These are phyloP conservation scores for Phasianus colchicus DNA, from an alignment of 2,113 vertebrate genomes.

Conservation along the genomic window DNA sequence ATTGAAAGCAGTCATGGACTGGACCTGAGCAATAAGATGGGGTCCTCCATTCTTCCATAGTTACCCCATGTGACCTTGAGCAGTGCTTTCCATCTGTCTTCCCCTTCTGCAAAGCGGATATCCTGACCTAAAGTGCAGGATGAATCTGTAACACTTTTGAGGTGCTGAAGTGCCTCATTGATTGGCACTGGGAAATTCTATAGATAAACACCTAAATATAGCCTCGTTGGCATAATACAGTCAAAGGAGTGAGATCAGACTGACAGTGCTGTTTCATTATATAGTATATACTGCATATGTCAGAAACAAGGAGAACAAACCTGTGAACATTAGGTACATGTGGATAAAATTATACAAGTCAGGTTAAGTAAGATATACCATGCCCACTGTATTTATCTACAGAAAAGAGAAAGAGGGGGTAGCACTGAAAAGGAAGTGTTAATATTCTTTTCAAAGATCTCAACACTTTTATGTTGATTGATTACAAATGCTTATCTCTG, in stretches of 20 bases:
- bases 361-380: neutral
- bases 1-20: neutral
- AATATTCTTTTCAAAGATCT: slow-evolving; percentile 15
- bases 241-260: neutral
- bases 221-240: neutral
- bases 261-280: neutral
- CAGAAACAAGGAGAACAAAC: neutral
- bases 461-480: neutral
- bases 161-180: slow-evolving; percentile 19
- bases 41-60: neutral
- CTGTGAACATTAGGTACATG: neutral
- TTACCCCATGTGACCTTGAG: neutral
- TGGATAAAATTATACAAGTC: neutral
- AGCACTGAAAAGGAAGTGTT: neutral
- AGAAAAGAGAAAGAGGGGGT: neutral
- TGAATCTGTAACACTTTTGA: neutral
- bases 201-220: slow-evolving; percentile 48
- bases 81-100: neutral
- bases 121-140: neutral
- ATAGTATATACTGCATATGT: neutral
- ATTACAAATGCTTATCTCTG: slow-evolving; percentile 20
- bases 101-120: neutral
- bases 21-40: neutral
- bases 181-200: slow-evolving; percentile 7
- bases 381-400: neutral